A percentile compares a stretch with the other conserved stretches of the same genome.
phyloP scores from a whole-genome alignment of 2,113 vertebrate species.

The Gymnocephalus cernua region DNA sequence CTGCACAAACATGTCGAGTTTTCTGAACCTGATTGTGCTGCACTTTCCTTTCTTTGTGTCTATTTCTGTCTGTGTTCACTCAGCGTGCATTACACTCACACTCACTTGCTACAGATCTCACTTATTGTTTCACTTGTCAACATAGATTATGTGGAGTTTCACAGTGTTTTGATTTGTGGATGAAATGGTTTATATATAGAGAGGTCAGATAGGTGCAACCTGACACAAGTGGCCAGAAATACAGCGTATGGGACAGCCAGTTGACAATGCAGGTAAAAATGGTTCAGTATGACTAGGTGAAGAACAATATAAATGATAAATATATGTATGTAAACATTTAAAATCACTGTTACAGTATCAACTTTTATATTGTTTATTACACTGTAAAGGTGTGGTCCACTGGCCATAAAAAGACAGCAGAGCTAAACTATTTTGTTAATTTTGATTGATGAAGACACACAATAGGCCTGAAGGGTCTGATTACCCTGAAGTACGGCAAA shows the following conservation, averaged over 20 bases:
- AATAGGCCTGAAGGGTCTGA: slow-evolving; percentile 46
- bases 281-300: background rate
- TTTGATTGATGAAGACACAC: slow-evolving; percentile 63
- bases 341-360: background rate
- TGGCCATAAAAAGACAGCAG: slow-evolving; percentile 11
- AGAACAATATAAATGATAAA: background rate
- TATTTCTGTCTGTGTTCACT: slow-evolving; percentile 65
- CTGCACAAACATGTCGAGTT: slow-evolving; percentile 39
- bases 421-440: slow-evolving; percentile 47
- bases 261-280: slow-evolving; percentile 31
- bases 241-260: slow-evolving; percentile 3
- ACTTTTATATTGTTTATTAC: background rate
- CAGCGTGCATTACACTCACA: slow-evolving; percentile 21
- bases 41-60: slow-evolving; percentile 72
- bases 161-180: slow-evolving; percentile 61
- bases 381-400: background rate
- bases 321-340: slow-evolving; percentile 1
- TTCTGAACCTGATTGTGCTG: slow-evolving; percentile 47
- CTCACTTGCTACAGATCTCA: slow-evolving; percentile 51
- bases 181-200: slow-evolving; percentile 58
- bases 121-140: slow-evolving; percentile 76
- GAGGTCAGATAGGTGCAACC: slow-evolving; percentile 42
- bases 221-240: background rate
- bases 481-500: slow-evolving; percentile 61
- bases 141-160: slow-evolving; percentile 60